These are phyloP conservation scores for Eledona agricola DNA, from an alignment of 2,888 invertebrate genomes.

Conservation along the genomic window DNA sequence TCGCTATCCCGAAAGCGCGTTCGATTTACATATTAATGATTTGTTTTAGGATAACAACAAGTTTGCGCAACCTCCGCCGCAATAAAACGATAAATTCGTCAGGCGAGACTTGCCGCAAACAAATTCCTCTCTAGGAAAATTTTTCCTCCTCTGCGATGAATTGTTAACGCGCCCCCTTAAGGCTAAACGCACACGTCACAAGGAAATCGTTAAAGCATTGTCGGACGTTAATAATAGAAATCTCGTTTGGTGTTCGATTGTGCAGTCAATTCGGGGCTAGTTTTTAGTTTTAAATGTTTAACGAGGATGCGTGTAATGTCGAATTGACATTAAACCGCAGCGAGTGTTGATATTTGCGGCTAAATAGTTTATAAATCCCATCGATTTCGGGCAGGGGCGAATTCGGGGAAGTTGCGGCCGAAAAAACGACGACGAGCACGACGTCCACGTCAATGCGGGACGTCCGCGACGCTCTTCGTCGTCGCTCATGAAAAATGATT, in stretches of 20 bases:
- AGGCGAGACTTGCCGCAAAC: constrained; percentile 24
- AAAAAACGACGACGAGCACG: too few species aligned
- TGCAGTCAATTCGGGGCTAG: constrained; percentile 48
- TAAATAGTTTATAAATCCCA: constrained; percentile 52
- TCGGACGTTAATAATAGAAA: constrained; percentile 43
- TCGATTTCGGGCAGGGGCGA: constrained; percentile 43
- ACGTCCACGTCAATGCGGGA: constrained; percentile 51
- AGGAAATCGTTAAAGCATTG: constrained; percentile 45
- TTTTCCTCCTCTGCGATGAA: constrained; percentile 23
- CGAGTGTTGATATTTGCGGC: constrained; percentile 54
- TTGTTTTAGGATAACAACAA: constrained; percentile 35
- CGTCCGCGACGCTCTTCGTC: constrained; percentile 37
- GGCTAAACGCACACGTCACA: constrained; percentile 49
- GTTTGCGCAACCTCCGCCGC: constrained; percentile 30
- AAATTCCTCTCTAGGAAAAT: constrained; percentile 18
- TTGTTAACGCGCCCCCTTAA: constrained; percentile 36
- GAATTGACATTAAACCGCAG: constrained; percentile 55
- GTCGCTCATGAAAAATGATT: constrained; percentile 52
- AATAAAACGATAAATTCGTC: constrained; percentile 29
- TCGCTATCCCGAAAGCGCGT: constrained; percentile 31
- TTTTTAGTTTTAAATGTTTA: constrained; percentile 50
- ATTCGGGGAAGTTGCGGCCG: too few species aligned
- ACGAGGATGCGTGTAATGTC: constrained; percentile 55
- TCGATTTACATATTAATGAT: constrained; percentile 38
- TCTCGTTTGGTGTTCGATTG: constrained; percentile 43